Evolutionary conservation across 2,797 vertebrate species (phyloP).

Genomic region (Bryconaethiops microstoma): DNA sequence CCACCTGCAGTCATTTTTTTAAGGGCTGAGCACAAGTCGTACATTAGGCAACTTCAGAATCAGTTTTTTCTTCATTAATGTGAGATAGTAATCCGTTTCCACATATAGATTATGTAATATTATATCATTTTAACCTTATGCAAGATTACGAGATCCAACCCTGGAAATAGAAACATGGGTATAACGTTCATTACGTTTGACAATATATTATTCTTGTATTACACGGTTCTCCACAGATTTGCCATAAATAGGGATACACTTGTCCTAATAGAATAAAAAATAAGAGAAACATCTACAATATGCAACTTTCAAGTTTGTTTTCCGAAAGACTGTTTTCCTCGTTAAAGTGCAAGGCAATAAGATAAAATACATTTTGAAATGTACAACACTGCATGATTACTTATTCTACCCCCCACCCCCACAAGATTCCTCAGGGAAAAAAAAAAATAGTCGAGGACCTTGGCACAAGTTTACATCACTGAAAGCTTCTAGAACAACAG

Average conservation of each 20-base stretch:
- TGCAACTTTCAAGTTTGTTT: slow-evolving; percentile 50
- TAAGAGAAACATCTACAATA: slow-evolving; percentile 55
- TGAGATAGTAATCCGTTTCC: slow-evolving; percentile 5
- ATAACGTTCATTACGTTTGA: slow-evolving; percentile 63
- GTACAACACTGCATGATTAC: slow-evolving; percentile 60
- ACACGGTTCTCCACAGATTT: slow-evolving; percentile 64
- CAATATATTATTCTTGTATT: slow-evolving; percentile 64
- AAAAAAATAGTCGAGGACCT: slow-evolving; percentile 66
- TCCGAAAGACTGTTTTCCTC: slow-evolving; percentile 56
- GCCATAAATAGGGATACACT: slow-evolving; percentile 69
- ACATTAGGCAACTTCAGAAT: slow-evolving; percentile 18
- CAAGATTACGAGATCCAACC: slow-evolving; percentile 33
- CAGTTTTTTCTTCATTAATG: slow-evolving; percentile 33
- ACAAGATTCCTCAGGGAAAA: slow-evolving; percentile 32
- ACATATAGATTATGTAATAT: slow-evolving; percentile 14
- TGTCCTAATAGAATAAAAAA: slow-evolving; percentile 60
- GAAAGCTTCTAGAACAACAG: slow-evolving; percentile 71
- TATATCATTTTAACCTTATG: not conserved
- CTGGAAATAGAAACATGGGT: slow-evolving; percentile 30
- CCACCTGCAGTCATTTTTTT: slow-evolving; percentile 14
- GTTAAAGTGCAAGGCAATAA: slow-evolving; percentile 81
- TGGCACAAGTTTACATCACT: slow-evolving; percentile 74
- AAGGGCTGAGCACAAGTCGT: slow-evolving; percentile 28
- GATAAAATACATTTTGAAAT: slow-evolving; percentile 80
- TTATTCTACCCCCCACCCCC: not conserved